Evolutionary conservation across 1,140 invertebrate species (phyloP).

Genomic region (Dinothrombium tinctorium): DNA sequence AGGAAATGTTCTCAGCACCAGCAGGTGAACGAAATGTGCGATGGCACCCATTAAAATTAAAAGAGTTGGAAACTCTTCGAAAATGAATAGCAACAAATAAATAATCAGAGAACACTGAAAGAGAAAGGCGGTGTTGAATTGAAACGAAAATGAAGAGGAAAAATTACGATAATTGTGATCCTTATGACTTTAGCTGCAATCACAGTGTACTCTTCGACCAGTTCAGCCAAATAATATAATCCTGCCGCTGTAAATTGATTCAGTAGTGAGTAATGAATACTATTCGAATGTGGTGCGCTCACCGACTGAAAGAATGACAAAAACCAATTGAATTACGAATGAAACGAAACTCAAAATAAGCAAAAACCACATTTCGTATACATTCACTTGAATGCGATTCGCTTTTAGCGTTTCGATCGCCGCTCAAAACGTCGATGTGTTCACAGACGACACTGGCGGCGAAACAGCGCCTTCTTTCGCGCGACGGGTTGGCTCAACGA

Average conservation of each 20-base stretch:
- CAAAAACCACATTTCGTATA: constrained; percentile 7
- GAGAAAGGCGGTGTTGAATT: too few relatives aligned
- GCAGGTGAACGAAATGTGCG: constrained; percentile 32
- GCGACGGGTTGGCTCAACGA: too few relatives aligned
- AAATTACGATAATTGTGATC: constrained; percentile 42
- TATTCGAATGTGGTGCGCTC: background rate
- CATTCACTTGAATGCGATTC: too few relatives aligned
- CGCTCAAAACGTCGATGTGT: too few relatives aligned
- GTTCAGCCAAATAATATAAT: constrained; percentile 65
- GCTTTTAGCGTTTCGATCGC: too few relatives aligned
- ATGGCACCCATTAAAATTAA: background rate
- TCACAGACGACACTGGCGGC: too few relatives aligned
- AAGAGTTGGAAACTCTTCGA: constrained; percentile 46
- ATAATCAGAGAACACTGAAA: constrained; percentile 35
- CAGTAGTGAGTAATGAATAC: background rate
- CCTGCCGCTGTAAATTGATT: constrained; percentile 41
- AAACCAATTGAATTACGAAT: background rate
- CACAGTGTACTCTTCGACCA: constrained; percentile 67
- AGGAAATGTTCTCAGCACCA: constrained; percentile 49
- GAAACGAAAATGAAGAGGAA: background rate
- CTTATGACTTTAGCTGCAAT: constrained; percentile 47
- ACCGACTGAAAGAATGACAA: constrained; percentile 4
- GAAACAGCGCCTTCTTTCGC: too few relatives aligned
- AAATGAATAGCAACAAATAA: constrained; percentile 43
- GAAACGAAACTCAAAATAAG: background rate